Conservation (phyloP, 2,888 invertebrate species). For the Epistrophe eligans region DNA sequence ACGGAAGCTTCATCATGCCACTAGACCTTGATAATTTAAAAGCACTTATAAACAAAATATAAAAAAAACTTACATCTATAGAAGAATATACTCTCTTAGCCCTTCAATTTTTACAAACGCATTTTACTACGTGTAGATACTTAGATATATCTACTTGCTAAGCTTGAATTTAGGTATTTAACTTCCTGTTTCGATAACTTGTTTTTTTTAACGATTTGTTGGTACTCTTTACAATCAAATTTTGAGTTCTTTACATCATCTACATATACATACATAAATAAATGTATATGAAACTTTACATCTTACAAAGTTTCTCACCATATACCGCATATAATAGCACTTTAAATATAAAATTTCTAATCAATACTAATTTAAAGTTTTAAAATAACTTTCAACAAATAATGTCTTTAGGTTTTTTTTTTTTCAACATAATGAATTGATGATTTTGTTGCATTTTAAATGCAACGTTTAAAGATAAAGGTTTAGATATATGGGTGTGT, state of each 20-base stretch:
- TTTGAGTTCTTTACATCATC: background rate
- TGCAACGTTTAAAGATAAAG: background rate
- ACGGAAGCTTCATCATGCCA: conserved; percentile 44
- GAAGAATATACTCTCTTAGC: conserved; percentile 17
- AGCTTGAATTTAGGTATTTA: conserved; percentile 41
- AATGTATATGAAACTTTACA: background rate
- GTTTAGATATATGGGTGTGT: background rate
- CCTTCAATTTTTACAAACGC: conserved; percentile 67
- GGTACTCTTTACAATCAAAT: background rate
- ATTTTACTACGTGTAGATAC: conserved; percentile 33
- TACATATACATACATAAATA: too few relatives aligned
- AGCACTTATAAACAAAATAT: conserved; percentile 14
- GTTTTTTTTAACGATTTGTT: conserved; percentile 34
- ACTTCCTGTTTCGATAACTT: conserved; percentile 69
- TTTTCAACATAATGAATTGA: background rate
- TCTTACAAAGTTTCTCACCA: background rate
- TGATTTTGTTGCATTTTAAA: background rate
- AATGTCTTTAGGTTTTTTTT: background rate
- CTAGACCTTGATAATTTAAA: conserved; percentile 46
- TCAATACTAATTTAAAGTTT: background rate
- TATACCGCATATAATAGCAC: too few relatives aligned
- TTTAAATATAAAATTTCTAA: too few relatives aligned
- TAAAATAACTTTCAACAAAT: background rate
- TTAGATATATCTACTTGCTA: background rate
- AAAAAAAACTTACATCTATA: background rate